Conservation (phyloP, 2,113 vertebrate genomes). For the Chionomys nivalis region DNA sequence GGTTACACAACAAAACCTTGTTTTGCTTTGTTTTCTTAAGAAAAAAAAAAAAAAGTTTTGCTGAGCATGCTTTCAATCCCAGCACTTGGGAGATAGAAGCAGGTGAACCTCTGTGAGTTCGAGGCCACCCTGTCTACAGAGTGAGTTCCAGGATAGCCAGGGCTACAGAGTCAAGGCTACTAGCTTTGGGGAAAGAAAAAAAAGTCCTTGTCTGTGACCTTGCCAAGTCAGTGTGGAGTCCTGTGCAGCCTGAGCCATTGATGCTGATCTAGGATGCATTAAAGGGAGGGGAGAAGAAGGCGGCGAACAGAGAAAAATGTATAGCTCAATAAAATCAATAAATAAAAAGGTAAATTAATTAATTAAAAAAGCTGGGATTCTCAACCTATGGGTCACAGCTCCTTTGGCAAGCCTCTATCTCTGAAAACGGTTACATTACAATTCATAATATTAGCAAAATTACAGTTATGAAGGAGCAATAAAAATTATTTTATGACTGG, state of each 20-base stretch:
- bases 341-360: no score
- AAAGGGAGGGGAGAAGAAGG: no score
- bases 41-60: no score
- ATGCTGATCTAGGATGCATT: conserved; percentile 86
- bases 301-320: no score
- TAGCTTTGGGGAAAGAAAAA: no score
- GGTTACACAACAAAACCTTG: background rate
- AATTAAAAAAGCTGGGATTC: background rate
- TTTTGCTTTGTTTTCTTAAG: background rate
- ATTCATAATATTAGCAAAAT: background rate
- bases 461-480: background rate
- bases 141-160: no score
- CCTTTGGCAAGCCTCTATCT: background rate
- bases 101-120: no score
- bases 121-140: no score
- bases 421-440: background rate
- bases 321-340: no score
- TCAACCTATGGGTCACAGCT: background rate
- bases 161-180: no score
- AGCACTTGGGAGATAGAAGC: no score
- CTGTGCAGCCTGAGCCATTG: background rate
- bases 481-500: background rate
- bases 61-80: no score
- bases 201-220: background rate
- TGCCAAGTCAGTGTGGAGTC: background rate